A percentile compares a stretch with the other conserved stretches of the same genome.
These are phyloP conservation scores for Cataglyphis albicans DNA, from an alignment of 2,888 invertebrate species.

Conservation along the genomic window DNA sequence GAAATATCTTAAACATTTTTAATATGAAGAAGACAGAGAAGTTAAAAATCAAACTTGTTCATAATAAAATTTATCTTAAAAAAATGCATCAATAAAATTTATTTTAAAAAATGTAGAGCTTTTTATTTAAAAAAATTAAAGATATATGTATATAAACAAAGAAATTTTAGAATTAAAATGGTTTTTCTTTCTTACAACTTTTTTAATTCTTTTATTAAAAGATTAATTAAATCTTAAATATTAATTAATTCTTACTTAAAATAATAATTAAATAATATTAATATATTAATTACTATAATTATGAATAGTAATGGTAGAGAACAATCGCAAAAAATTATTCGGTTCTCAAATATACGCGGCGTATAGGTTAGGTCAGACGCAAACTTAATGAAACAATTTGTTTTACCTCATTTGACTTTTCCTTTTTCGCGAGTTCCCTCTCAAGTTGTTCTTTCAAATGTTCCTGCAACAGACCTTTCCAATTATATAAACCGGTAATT, in stretches of 20 bases:
- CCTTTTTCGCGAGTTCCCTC: neutral
- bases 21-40: neutral
- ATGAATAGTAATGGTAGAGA: neutral
- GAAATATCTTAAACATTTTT: slow-evolving; percentile 1
- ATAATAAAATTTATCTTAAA: neutral
- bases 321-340: neutral
- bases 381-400: neutral
- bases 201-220: slow-evolving; percentile 1
- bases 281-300: neutral
- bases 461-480: neutral
- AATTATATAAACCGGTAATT: slow-evolving; percentile 68
- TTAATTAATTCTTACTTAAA: neutral
- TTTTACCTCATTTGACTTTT: slow-evolving; percentile 35
- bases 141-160: neutral
- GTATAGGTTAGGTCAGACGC: slow-evolving; percentile 7
- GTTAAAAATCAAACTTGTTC: too few species aligned
- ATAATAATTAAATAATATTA: neutral
- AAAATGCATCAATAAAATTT: neutral
- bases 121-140: neutral
- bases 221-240: neutral
- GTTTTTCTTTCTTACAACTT: neutral
- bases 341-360: neutral
- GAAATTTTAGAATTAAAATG: neutral
- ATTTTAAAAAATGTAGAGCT: neutral
- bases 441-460: neutral